Evolutionary conservation across 2,113 vertebrate species (phyloP).

Genomic region (Hyperopisus bebe): DNA sequence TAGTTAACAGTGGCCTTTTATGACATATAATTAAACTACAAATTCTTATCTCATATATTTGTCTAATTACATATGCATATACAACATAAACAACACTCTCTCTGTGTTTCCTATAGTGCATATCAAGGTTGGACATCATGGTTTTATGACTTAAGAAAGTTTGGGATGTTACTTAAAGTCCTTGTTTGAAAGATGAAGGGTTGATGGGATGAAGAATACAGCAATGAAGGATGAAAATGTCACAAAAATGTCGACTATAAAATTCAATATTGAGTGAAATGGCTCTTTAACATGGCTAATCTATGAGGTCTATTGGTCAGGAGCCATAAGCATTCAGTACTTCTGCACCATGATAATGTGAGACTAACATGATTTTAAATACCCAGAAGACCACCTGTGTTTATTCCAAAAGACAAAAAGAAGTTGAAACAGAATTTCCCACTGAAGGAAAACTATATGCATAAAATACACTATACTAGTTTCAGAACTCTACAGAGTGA

Average conservation of each 20-base stretch:
- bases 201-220: background rate
- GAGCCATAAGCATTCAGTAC: background rate
- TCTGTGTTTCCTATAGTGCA: background rate
- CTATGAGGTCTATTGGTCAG: background rate
- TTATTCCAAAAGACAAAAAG: background rate
- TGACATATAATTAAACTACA: slow-evolving; percentile 81
- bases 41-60: slow-evolving; percentile 73
- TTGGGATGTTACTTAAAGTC: background rate
- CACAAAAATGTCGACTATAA: background rate
- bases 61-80: slow-evolving; percentile 49
- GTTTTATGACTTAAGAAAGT: background rate
- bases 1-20: slow-evolving; percentile 95
- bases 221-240: background rate
- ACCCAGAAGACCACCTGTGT: background rate
- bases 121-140: background rate
- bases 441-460: background rate
- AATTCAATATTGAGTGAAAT: background rate
- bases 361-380: background rate
- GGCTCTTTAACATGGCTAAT: background rate
- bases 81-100: slow-evolving; percentile 33
- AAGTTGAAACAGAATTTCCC: background rate
- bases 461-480: background rate
- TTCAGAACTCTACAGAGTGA: background rate
- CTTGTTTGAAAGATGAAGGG: background rate
- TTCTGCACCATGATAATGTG: background rate